Evolutionary conservation across 2,888 invertebrate species (phyloP).

Genomic region (Gisinianus flammeolus): DNA sequence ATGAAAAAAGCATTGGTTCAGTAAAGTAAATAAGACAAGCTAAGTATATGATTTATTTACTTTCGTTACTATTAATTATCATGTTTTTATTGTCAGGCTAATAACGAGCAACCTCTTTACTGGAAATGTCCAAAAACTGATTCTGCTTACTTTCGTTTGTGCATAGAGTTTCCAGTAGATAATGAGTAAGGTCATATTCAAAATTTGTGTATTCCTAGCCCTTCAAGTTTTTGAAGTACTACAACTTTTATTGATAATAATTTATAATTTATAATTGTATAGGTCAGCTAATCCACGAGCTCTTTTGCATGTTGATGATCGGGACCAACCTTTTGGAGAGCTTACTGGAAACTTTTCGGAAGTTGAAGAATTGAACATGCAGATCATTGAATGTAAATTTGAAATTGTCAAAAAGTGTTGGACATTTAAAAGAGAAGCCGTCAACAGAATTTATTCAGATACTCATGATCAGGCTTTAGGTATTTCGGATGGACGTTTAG

Average conservation of each 20-base stretch:
- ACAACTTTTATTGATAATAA: neutral
- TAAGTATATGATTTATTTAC: too few species aligned
- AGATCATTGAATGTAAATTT: neutral
- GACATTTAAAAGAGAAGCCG: neutral
- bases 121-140: slow-evolving; percentile 1
- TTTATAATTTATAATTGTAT: neutral
- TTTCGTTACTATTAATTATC: too few species aligned
- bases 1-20: too few species aligned
- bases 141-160: neutral
- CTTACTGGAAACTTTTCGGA: neutral
- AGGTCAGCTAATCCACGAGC: neutral
- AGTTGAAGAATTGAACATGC: neutral
- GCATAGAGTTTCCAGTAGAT: too few species aligned
- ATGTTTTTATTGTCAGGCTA: too few species aligned
- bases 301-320: neutral
- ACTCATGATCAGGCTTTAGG: too few species aligned
- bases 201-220: too few species aligned
- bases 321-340: neutral
- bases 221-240: neutral
- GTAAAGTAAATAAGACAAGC: too few species aligned
- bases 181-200: too few species aligned
- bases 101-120: neutral
- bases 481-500: too few species aligned
- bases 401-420: neutral
- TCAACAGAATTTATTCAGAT: neutral